These are phyloP conservation scores for Microcebus lehilahytsara DNA, from an alignment of 2,113 vertebrate genomes.

Conservation along the genomic window DNA sequence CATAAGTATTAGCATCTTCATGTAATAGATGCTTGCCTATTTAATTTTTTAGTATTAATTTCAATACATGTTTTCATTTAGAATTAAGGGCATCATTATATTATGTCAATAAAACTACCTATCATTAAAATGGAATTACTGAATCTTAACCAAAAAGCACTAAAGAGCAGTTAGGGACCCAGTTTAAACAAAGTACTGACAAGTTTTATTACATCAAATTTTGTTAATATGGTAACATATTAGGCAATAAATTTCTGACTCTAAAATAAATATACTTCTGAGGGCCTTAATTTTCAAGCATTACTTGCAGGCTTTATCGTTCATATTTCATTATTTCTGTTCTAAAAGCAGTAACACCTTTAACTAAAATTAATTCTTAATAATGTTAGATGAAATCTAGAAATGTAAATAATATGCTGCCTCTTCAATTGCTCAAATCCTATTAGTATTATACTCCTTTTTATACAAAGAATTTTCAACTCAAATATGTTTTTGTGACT, in stretches of 20 bases:
- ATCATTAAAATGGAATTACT: not conserved
- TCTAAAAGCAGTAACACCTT: not conserved
- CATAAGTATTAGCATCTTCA: constrained; percentile 57
- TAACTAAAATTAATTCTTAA: constrained; percentile 15
- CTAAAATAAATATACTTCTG: not conserved
- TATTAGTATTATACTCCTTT: not conserved
- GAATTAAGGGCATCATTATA: constrained; percentile 9
- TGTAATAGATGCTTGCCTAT: not conserved
- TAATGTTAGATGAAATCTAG: not conserved
- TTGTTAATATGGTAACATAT: not conserved
- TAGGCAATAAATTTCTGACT: not conserved
- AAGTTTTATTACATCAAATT: constrained; percentile 10
- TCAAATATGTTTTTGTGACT: not conserved
- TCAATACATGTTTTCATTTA: constrained; percentile 40
- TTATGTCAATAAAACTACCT: constrained; percentile 31
- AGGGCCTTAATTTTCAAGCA: constrained; percentile 39
- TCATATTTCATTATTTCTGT: constrained; percentile 15
- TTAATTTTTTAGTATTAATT: constrained; percentile 1
- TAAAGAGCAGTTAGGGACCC: not conserved
- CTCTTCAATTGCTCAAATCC: not conserved
- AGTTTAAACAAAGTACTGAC: not conserved
- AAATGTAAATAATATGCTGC: not conserved
- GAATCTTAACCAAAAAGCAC: not conserved
- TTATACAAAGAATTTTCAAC: not conserved
- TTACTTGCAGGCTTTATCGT: not conserved